These are phyloP conservation scores for Neosilurus mollespiculum DNA, from an alignment of 2,797 vertebrate genomes.

Conservation along the genomic window DNA sequence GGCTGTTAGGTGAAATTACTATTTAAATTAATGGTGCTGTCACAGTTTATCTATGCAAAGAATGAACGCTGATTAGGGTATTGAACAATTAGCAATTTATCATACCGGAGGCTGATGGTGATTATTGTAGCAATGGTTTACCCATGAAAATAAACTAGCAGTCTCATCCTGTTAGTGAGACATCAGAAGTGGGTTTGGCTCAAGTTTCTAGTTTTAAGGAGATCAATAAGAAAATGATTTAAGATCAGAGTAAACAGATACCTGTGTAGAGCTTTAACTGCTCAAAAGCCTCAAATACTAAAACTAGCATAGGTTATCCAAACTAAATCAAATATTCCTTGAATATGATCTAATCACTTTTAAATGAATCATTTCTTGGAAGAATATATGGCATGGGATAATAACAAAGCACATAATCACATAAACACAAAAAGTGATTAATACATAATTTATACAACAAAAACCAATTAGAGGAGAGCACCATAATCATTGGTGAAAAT, in stretches of 20 bases:
- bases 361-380: neutral
- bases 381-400: neutral
- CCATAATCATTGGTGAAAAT: neutral
- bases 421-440: neutral
- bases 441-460: neutral
- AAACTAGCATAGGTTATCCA: neutral
- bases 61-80: constrained; percentile 97
- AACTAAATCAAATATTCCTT: neutral
- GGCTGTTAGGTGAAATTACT: constrained; percentile 97
- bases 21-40: constrained; percentile 96
- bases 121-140: constrained; percentile 94
- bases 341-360: neutral
- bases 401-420: neutral
- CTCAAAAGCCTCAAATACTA: neutral
- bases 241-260: neutral
- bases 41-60: constrained; percentile 93
- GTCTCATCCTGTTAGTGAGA: constrained; percentile 80
- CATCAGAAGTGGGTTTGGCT: constrained; percentile 32
- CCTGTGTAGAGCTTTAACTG: neutral
- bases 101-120: constrained; percentile 93
- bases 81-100: constrained; percentile 99
- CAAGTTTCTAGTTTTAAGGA: neutral
- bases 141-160: constrained; percentile 91
- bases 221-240: constrained; percentile 33
- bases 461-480: neutral